These are phyloP conservation scores for Ferdinandea cuprea DNA, from an alignment of 2,888 invertebrate species.

Conservation along the genomic window DNA sequence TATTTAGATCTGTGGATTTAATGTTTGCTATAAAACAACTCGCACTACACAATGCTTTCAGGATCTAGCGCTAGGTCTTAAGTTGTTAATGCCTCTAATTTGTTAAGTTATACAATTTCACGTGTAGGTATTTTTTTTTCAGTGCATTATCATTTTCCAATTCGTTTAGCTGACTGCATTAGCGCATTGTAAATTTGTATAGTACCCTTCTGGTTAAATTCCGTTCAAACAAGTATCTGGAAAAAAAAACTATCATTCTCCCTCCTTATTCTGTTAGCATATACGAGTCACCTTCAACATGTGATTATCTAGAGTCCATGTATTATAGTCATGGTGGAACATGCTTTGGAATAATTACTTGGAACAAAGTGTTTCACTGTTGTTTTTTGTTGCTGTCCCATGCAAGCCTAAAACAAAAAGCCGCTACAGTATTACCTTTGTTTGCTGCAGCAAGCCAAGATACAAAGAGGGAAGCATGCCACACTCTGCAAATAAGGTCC, in stretches of 20 bases:
- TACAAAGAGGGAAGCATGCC: not conserved
- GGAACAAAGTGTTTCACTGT: constrained; percentile 75
- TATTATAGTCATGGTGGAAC: constrained; percentile 36
- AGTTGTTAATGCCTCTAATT: no score
- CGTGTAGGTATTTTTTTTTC: no score
- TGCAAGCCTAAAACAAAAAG: constrained; percentile 11
- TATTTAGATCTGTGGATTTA: no score
- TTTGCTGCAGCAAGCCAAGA: not conserved
- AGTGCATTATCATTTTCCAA: constrained; percentile 1
- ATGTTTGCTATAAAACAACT: no score
- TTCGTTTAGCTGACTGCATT: not conserved
- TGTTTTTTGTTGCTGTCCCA: constrained; percentile 44
- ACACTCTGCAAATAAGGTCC: not conserved
- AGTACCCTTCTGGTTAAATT: constrained; percentile 8
- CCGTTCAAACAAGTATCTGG: not conserved
- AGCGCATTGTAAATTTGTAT: constrained; percentile 13
- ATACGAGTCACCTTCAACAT: constrained; percentile 25
- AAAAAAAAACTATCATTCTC: not conserved
- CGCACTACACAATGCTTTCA: no score
- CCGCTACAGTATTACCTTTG: not conserved
- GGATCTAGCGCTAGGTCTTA: no score
- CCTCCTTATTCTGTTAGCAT: not conserved
- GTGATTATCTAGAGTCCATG: constrained; percentile 37
- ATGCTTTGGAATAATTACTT: constrained; percentile 74
- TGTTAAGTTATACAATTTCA: no score